Evolutionary conservation across 2,797 vertebrate genomes (phyloP).

Genomic region (Diglossa cyanea): DNA sequence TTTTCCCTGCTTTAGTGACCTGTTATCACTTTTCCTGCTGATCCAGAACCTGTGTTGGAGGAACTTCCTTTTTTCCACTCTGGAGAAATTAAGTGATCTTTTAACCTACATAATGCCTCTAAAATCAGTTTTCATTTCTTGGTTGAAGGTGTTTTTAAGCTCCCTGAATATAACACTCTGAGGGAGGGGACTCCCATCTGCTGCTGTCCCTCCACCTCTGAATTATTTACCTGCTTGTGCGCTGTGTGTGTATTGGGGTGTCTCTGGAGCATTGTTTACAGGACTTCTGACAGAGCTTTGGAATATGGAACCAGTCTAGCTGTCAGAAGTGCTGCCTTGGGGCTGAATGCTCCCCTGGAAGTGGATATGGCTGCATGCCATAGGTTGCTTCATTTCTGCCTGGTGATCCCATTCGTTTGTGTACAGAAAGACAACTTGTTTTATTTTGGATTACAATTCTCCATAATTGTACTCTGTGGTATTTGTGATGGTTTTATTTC

Average conservation of each 20-base stretch:
- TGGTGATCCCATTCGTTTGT: neutral
- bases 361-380: neutral
- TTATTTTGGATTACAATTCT: neutral
- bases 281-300: neutral
- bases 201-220: neutral
- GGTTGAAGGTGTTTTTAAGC: neutral
- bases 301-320: neutral
- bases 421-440: neutral
- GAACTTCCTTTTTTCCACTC: neutral
- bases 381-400: neutral
- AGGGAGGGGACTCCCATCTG: neutral
- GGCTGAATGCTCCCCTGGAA: neutral
- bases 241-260: neutral
- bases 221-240: neutral
- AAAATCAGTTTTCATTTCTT: neutral
- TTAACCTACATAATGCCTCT: neutral
- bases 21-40: neutral
- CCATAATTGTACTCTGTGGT: neutral
- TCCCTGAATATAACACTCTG: neutral
- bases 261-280: neutral
- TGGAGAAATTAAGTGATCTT: neutral
- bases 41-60: neutral
- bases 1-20: neutral
- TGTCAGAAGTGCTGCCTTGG: neutral
- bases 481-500: slow-evolving; percentile 4